Evolutionary conservation across 2,113 vertebrate species (phyloP).

Genomic region (Aphyosemion australe): DNA sequence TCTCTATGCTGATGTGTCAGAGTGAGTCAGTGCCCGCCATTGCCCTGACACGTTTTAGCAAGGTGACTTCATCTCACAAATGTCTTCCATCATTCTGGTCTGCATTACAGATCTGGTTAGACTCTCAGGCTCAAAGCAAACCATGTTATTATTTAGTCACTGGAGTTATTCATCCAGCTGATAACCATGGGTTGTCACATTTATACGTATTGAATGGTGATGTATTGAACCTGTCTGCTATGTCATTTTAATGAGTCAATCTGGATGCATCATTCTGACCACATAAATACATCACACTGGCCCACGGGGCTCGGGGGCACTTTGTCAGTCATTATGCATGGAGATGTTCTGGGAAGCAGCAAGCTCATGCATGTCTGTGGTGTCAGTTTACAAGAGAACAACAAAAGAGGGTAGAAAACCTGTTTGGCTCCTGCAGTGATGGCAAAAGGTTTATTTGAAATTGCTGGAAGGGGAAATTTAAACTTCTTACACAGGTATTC

Average conservation of each 20-base stretch:
- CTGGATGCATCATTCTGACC: too few species aligned
- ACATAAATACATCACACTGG: not conserved
- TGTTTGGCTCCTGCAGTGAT: not conserved
- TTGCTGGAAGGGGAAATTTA: not conserved
- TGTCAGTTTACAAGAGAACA: slow-evolving; percentile 34
- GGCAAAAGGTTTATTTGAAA: too few species aligned
- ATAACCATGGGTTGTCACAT: not conserved
- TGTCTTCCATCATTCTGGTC: slow-evolving; percentile 33
- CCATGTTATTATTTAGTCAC: slow-evolving; percentile 56
- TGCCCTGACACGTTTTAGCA: slow-evolving; percentile 41
- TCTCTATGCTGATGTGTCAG: slow-evolving; percentile 26
- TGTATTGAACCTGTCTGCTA: too few species aligned
- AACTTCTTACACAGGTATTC: too few species aligned
- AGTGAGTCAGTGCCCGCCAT: not conserved
- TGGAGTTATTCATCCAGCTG: slow-evolving; percentile 37
- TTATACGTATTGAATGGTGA: too few species aligned
- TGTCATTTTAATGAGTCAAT: too few species aligned
- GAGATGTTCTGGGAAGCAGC: not conserved
- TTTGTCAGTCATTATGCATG: slow-evolving; percentile 2
- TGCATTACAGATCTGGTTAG: slow-evolving; percentile 7
- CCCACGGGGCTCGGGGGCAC: slow-evolving; percentile 6
- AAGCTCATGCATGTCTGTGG: slow-evolving; percentile 35
- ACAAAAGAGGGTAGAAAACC: slow-evolving; percentile 3
- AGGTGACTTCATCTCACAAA: slow-evolving; percentile 59
- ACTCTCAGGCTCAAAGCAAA: slow-evolving; percentile 29